These are phyloP conservation scores for Pheosia gnoma DNA, from an alignment of 2,888 invertebrate genomes.

Conservation along the genomic window DNA sequence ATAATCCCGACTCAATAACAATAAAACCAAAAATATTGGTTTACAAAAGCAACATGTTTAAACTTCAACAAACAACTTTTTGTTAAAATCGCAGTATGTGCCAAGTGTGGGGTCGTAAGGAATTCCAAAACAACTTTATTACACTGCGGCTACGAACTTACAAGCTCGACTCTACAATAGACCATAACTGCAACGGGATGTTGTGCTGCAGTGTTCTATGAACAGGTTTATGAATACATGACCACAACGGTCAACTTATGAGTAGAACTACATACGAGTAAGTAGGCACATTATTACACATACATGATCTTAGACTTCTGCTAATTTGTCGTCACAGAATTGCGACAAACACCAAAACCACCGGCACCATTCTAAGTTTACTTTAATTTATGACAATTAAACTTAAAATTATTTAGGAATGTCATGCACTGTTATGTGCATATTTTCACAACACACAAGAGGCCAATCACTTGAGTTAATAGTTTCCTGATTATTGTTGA, in stretches of 20 bases:
- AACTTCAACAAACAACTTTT: neutral
- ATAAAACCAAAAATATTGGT: too few species aligned
- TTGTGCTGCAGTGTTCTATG: neutral
- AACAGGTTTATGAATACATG: conserved; percentile 2
- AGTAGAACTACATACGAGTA: neutral
- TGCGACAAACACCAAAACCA: too few species aligned
- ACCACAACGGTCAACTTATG: neutral
- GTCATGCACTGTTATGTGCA: neutral
- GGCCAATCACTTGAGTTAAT: neutral
- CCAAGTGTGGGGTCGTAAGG: neutral
- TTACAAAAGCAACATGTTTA: too few species aligned
- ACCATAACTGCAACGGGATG: neutral
- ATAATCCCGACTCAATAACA: too few species aligned
- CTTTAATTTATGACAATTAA: too few species aligned
- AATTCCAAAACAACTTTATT: conserved; percentile 4
- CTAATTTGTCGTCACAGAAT: too few species aligned
- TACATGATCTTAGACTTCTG: neutral
- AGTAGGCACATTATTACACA: too few species aligned
- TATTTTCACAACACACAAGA: neutral
- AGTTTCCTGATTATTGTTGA: neutral
- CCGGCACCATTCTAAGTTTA: too few species aligned
- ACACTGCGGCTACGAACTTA: neutral
- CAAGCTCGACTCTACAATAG: conserved; percentile 1
- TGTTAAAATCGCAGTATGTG: neutral
- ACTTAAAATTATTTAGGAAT: too few species aligned